A percentile compares a stretch with the other conserved stretches of the same genome.
Conservation (phyloP, 2,797 vertebrate genomes). For the Rhadinocentrus ornatus region DNA sequence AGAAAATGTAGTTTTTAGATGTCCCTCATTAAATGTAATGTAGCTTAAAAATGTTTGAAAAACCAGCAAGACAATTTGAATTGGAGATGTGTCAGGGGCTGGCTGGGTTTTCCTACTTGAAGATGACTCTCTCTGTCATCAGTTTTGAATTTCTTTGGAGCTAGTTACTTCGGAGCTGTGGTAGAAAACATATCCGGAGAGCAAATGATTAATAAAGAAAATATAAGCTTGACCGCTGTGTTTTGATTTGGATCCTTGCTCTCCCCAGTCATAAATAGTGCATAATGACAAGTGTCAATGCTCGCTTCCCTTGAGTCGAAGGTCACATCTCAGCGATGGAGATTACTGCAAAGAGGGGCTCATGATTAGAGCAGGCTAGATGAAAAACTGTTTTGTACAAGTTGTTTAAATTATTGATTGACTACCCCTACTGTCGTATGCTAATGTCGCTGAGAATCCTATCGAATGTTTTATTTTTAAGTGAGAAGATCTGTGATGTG, state of each 20-base stretch:
- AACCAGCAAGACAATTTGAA: conserved; percentile 81
- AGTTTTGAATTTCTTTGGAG: conserved; percentile 78
- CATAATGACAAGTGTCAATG: conserved; percentile 84
- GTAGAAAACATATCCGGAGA: conserved; percentile 72
- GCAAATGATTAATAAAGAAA: conserved; percentile 78
- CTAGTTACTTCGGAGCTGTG: conserved; percentile 74
- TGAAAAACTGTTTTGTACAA: conserved; percentile 79
- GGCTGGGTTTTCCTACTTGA: conserved; percentile 70
- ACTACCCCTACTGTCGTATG: conserved; percentile 67
- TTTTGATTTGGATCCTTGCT: conserved; percentile 75
- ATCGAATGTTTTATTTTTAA: conserved; percentile 64
- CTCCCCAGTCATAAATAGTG: conserved; percentile 81
- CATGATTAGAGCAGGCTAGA: conserved; percentile 75
- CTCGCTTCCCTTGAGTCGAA: conserved; percentile 79
- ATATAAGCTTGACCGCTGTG: conserved; percentile 66
- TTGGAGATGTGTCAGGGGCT: conserved; percentile 80
- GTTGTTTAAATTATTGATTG: conserved; percentile 80
- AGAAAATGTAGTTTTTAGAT: conserved; percentile 87
- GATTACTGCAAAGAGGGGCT: conserved; percentile 56
- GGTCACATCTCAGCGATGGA: conserved; percentile 76
- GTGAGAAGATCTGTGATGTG: conserved; percentile 42
- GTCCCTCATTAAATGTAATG: conserved; percentile 88
- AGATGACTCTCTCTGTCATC: conserved; percentile 81
- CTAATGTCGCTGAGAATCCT: conserved; percentile 69
- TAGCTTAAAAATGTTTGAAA: conserved; percentile 85